phyloP scores from a whole-genome alignment of 92 coral and sea anemone species.

The Bergia sp. region DNA sequence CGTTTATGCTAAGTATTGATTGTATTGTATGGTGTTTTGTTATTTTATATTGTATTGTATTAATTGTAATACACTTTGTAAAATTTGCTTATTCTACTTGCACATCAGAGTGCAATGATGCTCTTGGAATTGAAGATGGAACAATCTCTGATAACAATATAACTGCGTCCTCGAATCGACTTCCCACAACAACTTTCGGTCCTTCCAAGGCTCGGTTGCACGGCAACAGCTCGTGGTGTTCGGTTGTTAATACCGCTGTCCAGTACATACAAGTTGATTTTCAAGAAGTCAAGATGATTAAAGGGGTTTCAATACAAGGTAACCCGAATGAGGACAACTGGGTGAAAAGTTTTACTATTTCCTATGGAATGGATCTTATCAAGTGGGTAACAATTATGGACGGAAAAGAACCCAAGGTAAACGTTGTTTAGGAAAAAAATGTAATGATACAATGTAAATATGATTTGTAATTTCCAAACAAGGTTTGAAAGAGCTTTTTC shows the following conservation, averaged over 20 bases:
- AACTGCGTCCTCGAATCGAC: conserved; percentile 33
- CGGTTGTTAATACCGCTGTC: conserved; percentile 41
- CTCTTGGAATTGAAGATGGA: conserved; percentile 25
- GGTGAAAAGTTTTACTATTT: conserved; percentile 47
- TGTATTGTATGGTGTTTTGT: too few relatives aligned
- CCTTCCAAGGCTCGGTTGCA: conserved; percentile 52
- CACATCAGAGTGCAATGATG: conserved; percentile 5
- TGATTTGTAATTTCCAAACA: too few relatives aligned
- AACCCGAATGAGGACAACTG: conserved; percentile 49
- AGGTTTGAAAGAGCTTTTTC: too few relatives aligned
- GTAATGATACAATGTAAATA: neutral
- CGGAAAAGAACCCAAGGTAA: conserved; percentile 22
- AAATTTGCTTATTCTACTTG: neutral
- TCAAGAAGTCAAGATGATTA: conserved; percentile 47
- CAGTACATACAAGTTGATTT: conserved; percentile 57
- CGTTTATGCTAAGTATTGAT: too few relatives aligned
- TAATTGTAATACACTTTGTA: neutral
- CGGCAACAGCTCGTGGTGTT: conserved; percentile 54
- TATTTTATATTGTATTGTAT: too few relatives aligned
- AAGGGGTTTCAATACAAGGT: conserved; percentile 51
- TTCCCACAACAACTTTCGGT: conserved; percentile 44
- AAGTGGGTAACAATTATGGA: conserved; percentile 32
- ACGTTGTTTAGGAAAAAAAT: neutral
- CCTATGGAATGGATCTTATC: conserved; percentile 44
- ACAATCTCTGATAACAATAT: neutral